phyloP scores from a whole-genome alignment of 2,888 invertebrate genomes.

The Drymonia ruficornis region DNA sequence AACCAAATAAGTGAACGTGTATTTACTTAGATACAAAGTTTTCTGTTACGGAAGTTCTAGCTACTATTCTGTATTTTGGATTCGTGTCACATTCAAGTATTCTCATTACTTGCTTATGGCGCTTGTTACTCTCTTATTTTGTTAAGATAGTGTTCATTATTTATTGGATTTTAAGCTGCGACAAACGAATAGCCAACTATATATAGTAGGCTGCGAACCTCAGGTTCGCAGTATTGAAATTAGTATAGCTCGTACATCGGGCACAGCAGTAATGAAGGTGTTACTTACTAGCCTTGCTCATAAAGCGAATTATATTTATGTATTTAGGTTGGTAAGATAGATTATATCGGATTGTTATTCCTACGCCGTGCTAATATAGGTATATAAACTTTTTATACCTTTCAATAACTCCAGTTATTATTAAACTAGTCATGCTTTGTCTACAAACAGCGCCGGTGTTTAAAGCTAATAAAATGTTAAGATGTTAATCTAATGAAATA shows the following conservation, averaged over 20 bases:
- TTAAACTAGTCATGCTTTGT: constrained; percentile 20
- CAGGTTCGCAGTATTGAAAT: too few species aligned
- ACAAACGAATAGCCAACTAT: too few species aligned
- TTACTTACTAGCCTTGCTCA: neutral
- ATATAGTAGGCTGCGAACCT: too few species aligned
- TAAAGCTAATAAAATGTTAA: neutral
- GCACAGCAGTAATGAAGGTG: neutral
- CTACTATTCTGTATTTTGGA: too few species aligned
- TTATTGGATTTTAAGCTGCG: too few species aligned
- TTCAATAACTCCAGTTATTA: constrained; percentile 21
- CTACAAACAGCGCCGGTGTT: constrained; percentile 9
- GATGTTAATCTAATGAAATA: neutral
- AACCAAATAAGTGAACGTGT: neutral
- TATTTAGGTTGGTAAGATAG: constrained; percentile 9
- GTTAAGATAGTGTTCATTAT: too few species aligned
- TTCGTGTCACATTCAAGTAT: too few species aligned
- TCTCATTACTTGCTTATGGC: too few species aligned
- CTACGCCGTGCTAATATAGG: neutral
- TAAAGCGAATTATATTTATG: constrained; percentile 8
- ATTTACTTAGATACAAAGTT: neutral
- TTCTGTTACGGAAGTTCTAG: too few species aligned
- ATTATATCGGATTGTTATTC: constrained; percentile 9
- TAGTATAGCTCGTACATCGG: too few species aligned
- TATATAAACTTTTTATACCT: constrained; percentile 10
- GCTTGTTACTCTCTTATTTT: too few species aligned